Evolutionary conservation across 1,140 invertebrate species (phyloP), one percentile per base, ranked within the genome.

Genomic region (Oryctes rhinoceros): DNA sequence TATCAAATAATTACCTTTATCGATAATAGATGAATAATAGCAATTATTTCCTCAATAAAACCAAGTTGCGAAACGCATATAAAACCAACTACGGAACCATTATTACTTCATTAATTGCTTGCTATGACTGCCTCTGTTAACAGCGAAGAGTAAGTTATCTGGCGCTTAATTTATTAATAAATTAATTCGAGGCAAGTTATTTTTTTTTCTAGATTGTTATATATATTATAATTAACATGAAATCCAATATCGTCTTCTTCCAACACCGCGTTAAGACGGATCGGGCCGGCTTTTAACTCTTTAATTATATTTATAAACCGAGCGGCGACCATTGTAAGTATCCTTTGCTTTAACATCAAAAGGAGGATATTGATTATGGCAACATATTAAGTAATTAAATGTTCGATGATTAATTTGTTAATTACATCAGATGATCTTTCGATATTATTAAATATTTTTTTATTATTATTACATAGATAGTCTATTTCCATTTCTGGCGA

Each of bases 231-330:
- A 59, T 59, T 59, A 59, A 59, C 53, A n/a, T 59, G 53, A 59
- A 59, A 59, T 59, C 7, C 13, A 59, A 59, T 59, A 59, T 59
- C 13, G 53, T 7, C 15, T 3, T n/a, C 18, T 4, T 59, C 15
- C 6, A 59, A 18, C 53, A 59, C 1, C 15, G 15, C 49, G 11
- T 7, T 59, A n/a, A 59, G 15, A 18, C 18, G 3, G 53, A 59
- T 18, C 53, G 53, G 53, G n/a, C 53, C 53, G 15, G 53, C 15
- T 18, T 59, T 59, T 59, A 59, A 59, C 15, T 59, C 53, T 59
- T 59, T 59, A 59, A 59, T 59, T 59, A 59, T 59, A 59, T 59
- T 59, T 59, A 59, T 59, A 59, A 59, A 59, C 53, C 18, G 53
- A 59, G 18, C 18, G 15, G 53, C 53, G 15, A 18, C 15, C 53